A percentile compares a stretch with the other conserved stretches of the same genome.
phyloP scores from a whole-genome alignment of 2,888 invertebrate species.

The Synergus itoensis region DNA sequence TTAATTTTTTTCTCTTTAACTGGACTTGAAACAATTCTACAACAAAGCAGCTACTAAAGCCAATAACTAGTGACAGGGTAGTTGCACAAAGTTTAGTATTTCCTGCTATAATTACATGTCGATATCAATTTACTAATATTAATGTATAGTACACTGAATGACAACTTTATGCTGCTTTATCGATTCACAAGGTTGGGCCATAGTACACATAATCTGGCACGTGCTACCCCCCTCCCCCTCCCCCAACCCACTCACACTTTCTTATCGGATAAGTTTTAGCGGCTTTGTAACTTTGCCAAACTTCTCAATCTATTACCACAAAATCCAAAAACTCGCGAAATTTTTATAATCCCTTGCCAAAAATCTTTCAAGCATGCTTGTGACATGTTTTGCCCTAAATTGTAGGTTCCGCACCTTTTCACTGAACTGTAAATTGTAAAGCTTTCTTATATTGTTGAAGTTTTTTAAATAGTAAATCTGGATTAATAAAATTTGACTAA shows the following conservation, averaged over 20 bases:
- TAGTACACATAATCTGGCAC: conserved; percentile 40
- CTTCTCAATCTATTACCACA: neutral
- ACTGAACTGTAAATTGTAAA: neutral
- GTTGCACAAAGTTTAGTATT: neutral
- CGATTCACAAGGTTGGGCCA: conserved; percentile 47
- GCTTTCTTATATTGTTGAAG: too few species aligned
- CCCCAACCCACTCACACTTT: neutral
- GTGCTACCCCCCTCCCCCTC: neutral
- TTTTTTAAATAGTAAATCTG: too few species aligned
- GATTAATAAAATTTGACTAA: too few species aligned
- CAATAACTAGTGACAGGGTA: neutral
- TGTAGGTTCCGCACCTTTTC: neutral
- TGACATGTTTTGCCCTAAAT: too few species aligned
- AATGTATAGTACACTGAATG: neutral
- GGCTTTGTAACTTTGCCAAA: neutral
- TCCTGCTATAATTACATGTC: neutral
- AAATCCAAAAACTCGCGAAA: neutral
- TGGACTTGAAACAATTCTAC: too few species aligned
- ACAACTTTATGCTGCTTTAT: conserved; percentile 47
- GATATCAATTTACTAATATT: conserved; percentile 4
- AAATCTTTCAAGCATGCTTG: neutral
- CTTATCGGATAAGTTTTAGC: neutral
- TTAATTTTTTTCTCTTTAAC: too few species aligned
- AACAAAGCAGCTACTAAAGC: neutral
- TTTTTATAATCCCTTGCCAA: neutral